Evolutionary conservation across 1,140 invertebrate species (phyloP).

Genomic region (Antheraea pernyi): DNA sequence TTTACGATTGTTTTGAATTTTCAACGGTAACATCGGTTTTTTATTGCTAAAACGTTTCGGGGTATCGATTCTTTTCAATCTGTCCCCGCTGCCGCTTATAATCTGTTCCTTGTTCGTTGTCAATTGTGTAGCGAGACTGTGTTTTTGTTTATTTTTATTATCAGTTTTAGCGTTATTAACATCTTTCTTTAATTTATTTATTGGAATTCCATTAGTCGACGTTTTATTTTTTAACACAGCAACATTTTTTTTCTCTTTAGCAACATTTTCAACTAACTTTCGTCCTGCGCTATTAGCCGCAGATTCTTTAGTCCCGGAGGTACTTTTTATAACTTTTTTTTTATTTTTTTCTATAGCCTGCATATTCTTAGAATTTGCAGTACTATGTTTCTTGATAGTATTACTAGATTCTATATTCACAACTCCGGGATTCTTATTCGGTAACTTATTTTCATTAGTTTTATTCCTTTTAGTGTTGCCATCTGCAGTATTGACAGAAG

Average conservation of each 20-base stretch:
- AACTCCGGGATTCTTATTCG: neutral
- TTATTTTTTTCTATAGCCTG: conserved; percentile 12
- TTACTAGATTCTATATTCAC: neutral
- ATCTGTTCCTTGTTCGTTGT: neutral
- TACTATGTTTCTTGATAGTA: conserved; percentile 9
- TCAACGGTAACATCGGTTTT: neutral
- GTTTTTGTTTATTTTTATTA: conserved; percentile 2
- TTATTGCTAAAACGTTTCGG: neutral
- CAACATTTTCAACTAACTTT: conserved; percentile 19
- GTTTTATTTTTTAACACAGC: neutral
- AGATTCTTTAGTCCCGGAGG: neutral
- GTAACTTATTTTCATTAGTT: neutral
- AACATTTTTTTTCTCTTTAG: neutral
- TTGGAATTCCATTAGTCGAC: neutral
- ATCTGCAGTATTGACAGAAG: conserved; percentile 4
- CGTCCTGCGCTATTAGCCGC: conserved; percentile 12
- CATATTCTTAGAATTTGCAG: conserved; percentile 7
- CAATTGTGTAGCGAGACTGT: neutral
- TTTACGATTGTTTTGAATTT: neutral
- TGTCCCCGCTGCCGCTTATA: neutral
- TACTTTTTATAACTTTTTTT: conserved; percentile 5
- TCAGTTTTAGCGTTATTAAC: neutral
- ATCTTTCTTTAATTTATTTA: neutral
- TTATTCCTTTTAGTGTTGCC: neutral
- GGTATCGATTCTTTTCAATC: neutral